Percentiles rank a stretch among this genome's conserved stretches.
Conservation (phyloP, 2,113 vertebrate species). For the Xenotilapia leptura region DNA sequence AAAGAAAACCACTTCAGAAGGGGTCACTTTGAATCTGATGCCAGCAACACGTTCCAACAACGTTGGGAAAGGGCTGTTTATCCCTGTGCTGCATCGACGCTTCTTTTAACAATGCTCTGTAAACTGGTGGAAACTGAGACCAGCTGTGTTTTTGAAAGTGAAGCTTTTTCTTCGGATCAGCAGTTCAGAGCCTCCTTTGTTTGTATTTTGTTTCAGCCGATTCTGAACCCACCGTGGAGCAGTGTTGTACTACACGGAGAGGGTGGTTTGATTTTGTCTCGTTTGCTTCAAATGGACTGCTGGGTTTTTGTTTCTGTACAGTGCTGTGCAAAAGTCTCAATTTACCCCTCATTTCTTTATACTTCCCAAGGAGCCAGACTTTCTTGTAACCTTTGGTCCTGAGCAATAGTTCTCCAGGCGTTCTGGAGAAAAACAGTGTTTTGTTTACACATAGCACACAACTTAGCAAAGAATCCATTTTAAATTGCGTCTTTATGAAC, state of each 20-base stretch:
- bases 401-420: background rate
- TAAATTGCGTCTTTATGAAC: background rate
- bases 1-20: background rate
- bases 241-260: background rate
- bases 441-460: background rate
- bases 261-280: background rate
- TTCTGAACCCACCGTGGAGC: accelerated
- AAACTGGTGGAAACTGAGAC: background rate
- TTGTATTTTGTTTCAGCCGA: background rate
- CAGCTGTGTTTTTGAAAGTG: background rate
- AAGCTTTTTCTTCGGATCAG: background rate
- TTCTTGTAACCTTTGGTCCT: background rate
- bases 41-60: background rate
- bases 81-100: background rate
- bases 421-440: background rate
- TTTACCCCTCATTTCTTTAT: accelerated
- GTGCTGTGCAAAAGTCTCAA: background rate
- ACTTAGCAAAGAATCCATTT: accelerated
- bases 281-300: background rate
- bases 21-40: background rate
- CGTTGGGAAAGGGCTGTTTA: background rate
- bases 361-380: background rate
- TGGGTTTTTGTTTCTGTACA: accelerated
- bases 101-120: background rate
- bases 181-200: background rate